These are phyloP conservation scores for Amyelois transitella DNA, from an alignment of 1,140 invertebrate species.

Conservation along the genomic window DNA sequence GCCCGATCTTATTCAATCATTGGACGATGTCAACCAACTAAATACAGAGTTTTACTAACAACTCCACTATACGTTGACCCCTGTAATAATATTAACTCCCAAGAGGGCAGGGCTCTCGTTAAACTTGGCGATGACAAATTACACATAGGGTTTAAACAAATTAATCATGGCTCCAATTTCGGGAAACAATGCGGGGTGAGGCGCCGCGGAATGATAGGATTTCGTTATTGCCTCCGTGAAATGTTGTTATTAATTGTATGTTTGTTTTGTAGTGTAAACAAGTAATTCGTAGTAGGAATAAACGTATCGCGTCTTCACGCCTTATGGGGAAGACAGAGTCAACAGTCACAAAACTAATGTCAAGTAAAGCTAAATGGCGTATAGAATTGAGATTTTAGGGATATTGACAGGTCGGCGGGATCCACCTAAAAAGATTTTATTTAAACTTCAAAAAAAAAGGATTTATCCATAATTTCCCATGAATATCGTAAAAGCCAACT, in stretches of 20 bases:
- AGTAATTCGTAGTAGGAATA: no score
- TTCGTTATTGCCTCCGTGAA: slow-evolving; percentile 9
- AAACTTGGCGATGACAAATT: slow-evolving; percentile 43
- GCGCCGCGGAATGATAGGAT: slow-evolving; percentile 14
- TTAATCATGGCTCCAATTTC: slow-evolving; percentile 68
- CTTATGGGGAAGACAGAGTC: no score
- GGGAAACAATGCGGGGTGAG: slow-evolving; percentile 56
- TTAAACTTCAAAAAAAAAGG: no score
- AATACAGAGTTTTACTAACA: slow-evolving; percentile 36
- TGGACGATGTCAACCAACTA: slow-evolving; percentile 43
- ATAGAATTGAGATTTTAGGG: no score
- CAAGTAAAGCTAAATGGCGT: no score
- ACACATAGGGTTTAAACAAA: slow-evolving; percentile 61
- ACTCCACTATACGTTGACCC: slow-evolving; percentile 29
- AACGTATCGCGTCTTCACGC: no score
- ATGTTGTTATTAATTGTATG: not conserved
- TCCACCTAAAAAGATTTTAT: no score
- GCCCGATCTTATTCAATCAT: slow-evolving; percentile 41
- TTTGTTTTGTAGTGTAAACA: not conserved
- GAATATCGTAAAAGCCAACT: no score
- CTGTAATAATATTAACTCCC: slow-evolving; percentile 4
- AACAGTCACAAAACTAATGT: no score
- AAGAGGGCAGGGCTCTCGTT: slow-evolving; percentile 4
- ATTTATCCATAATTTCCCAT: no score
- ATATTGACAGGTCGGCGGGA: no score